Percentiles rank a stretch among this genome's conserved stretches.
Evolutionary conservation across 2,888 invertebrate genomes (phyloP).

Genomic region (Eupithecia abbreviata): DNA sequence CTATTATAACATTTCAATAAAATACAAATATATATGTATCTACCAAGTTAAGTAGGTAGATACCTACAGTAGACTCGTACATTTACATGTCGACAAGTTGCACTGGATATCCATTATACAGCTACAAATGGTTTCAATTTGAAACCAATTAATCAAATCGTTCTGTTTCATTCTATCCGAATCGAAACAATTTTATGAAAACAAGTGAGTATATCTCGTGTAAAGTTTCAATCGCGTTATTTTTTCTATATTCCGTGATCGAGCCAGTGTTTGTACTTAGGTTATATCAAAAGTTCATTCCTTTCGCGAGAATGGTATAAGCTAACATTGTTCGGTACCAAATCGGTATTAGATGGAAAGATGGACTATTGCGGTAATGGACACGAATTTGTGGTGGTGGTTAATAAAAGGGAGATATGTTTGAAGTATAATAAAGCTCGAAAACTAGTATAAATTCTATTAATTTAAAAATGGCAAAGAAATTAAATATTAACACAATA

Average conservation of each 20-base stretch:
- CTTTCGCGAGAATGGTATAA: neutral
- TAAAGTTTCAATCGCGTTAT: neutral
- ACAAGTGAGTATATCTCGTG: neutral
- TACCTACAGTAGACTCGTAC: too few species aligned
- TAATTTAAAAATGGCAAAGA: too few species aligned
- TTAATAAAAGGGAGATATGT: neutral
- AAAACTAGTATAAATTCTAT: neutral
- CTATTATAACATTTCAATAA: too few species aligned
- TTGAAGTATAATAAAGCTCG: neutral
- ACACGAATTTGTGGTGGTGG: neutral
- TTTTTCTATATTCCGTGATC: neutral
- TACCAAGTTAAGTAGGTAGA: too few species aligned
- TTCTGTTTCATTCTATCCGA: neutral
- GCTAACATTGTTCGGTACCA: slow-evolving; percentile 16
- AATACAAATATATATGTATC: too few species aligned
- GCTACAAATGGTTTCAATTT: neutral
- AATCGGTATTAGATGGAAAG: slow-evolving; percentile 26
- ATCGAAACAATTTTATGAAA: neutral
- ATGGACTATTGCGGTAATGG: neutral
- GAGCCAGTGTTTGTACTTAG: neutral
- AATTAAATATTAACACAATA: too few species aligned
- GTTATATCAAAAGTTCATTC: slow-evolving; percentile 26
- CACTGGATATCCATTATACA: neutral
- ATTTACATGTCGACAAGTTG: too few species aligned
- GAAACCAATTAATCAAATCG: neutral